Conservation (phyloP, 2,888 invertebrate species). For the Pristionchus entomophagus region DNA sequence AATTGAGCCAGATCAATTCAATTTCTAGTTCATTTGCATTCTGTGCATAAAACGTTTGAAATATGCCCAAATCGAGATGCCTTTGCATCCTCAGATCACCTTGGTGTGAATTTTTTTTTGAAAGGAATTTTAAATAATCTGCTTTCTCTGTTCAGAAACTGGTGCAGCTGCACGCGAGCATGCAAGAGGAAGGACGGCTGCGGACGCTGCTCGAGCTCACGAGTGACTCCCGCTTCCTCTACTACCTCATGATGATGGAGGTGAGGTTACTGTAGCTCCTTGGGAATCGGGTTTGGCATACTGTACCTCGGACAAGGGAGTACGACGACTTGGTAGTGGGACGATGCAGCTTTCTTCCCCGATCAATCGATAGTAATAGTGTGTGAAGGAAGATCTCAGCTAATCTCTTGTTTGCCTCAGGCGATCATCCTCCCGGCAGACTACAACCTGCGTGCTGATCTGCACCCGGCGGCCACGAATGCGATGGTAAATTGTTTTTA, state of each 20-base stretch:
- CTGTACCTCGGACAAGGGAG: too few species aligned
- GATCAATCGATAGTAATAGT: background rate
- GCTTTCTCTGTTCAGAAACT: background rate
- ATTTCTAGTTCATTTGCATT: too few species aligned
- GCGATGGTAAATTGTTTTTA: background rate
- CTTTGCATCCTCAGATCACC: too few species aligned
- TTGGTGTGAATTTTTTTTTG: too few species aligned
- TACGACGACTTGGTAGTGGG: too few species aligned
- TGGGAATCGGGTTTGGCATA: background rate
- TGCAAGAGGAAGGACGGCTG: background rate
- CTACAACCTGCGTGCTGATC: background rate
- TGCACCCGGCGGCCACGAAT: background rate
- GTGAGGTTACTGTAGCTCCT: background rate
- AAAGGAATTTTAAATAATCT: too few species aligned
- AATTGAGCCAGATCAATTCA: too few species aligned
- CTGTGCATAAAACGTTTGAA: too few species aligned
- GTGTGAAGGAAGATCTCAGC: background rate
- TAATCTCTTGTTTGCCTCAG: background rate
- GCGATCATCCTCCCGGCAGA: background rate
- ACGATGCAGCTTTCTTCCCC: too few species aligned
- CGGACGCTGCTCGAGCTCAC: background rate
- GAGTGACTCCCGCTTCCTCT: background rate
- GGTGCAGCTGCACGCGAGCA: background rate
- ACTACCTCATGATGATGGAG: constrained; percentile 11
- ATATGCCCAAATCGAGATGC: too few species aligned